Conservation (phyloP, 1,140 invertebrate genomes). For the Drosophila parvula region DNA sequence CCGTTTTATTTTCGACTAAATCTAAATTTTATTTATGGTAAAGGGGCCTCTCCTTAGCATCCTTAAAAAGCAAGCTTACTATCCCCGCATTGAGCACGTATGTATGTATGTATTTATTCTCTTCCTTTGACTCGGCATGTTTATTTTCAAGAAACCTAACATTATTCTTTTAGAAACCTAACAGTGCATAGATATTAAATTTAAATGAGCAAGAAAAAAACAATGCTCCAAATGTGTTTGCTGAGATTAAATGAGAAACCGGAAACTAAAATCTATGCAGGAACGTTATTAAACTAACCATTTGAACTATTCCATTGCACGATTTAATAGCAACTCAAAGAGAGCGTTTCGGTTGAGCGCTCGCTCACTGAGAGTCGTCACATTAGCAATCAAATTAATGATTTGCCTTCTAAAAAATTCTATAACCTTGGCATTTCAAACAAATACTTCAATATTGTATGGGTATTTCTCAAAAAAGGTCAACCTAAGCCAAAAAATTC, state of each 20-base stretch:
- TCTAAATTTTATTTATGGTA: constrained; percentile 34
- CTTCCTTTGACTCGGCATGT: constrained; percentile 6
- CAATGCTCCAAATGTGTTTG: neutral
- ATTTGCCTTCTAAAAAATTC: no score
- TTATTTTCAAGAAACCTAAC: constrained; percentile 1
- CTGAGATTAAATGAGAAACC: neutral
- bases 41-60: constrained; percentile 33
- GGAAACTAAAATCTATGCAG: neutral
- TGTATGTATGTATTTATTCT: constrained; percentile 10
- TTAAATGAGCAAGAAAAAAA: neutral
- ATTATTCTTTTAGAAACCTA: neutral
- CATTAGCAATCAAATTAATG: no score
- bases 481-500: no score
- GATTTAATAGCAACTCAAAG: no score
- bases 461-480: no score
- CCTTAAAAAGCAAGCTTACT: constrained; percentile 4
- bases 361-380: no score
- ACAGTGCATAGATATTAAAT: neutral
- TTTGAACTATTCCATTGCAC: no score
- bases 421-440: no score
- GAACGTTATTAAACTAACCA: neutral
- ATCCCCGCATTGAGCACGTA: constrained; percentile 27
- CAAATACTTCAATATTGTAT: no score
- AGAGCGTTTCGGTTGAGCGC: no score
- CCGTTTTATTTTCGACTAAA: constrained; percentile 61